Percentiles rank a stretch among this genome's conserved stretches.
Evolutionary conservation across 1,140 invertebrate genomes (phyloP).

Genomic region (Reticulitermes speratus): DNA sequence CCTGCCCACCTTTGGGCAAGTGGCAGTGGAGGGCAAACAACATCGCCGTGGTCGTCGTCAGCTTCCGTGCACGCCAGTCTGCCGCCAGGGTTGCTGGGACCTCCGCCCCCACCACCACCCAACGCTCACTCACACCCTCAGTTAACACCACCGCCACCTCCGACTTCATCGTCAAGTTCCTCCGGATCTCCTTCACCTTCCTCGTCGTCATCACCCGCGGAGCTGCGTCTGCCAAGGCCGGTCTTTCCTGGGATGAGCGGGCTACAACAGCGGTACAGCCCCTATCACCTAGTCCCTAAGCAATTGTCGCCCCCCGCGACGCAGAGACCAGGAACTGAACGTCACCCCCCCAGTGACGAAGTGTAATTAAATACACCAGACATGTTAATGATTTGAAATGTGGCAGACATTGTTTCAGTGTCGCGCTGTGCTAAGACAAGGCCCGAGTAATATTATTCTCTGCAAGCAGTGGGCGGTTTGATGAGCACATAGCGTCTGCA

Average conservation of each 20-base stretch:
- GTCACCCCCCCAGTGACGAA: background rate
- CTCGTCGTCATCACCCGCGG: conserved; percentile 20
- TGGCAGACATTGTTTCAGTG: no score
- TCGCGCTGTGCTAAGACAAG: no score
- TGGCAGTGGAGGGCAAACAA: background rate
- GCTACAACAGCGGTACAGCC: conserved; percentile 38
- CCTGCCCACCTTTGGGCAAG: conserved; percentile 44
- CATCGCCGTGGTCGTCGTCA: background rate
- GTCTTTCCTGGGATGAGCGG: conserved; percentile 32
- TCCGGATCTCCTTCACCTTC: conserved; percentile 9
- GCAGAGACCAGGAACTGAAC: conserved; percentile 19
- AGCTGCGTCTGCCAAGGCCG: conserved; percentile 33
- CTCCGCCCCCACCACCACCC: conserved; percentile 21
- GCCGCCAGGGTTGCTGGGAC: conserved; percentile 20
- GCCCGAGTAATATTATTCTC: no score
- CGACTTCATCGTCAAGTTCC: background rate
- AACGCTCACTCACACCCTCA: conserved; percentile 20
- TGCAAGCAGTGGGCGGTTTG: no score
- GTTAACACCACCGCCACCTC: conserved; percentile 25
- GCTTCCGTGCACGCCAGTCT: background rate
- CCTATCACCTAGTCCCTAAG: conserved; percentile 38
- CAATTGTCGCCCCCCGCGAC: conserved; percentile 31
- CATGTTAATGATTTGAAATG: no score
- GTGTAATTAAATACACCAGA: no score
- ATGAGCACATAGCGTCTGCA: no score